Percentiles rank a stretch among this genome's conserved stretches.
phyloP scores from a whole-genome alignment of 2,888 invertebrate genomes.

The Tipula helvola region DNA sequence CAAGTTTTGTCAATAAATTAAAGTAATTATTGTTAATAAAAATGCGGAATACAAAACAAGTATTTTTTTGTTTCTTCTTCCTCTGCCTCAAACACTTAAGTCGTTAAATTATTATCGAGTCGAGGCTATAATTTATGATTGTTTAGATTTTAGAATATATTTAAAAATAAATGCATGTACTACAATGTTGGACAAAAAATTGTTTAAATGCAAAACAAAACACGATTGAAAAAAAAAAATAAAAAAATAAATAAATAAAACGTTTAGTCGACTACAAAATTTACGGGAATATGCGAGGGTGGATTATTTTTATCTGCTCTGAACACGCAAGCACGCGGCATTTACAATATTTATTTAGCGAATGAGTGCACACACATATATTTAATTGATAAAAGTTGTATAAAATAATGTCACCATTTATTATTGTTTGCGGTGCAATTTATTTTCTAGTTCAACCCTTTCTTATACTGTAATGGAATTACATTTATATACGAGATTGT shows the following conservation, averaged over 20 bases:
- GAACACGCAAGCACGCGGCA: neutral
- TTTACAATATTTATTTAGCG: neutral
- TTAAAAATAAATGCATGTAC: neutral
- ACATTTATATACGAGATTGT: neutral
- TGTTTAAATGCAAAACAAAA: neutral
- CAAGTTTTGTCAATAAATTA: neutral
- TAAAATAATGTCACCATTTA: neutral
- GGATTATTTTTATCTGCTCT: neutral
- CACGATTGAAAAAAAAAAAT: neutral
- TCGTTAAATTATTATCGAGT: neutral
- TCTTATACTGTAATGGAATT: neutral
- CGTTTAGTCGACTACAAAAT: neutral
- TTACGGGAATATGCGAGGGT: neutral
- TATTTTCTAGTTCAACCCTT: neutral
- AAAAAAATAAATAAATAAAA: too few relatives aligned
- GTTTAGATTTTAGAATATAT: neutral
- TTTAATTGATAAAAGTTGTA: neutral
- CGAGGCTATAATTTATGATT: neutral
- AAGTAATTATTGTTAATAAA: neutral
- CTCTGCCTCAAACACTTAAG: neutral
- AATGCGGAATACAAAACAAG: neutral
- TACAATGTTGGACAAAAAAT: neutral
- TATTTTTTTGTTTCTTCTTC: neutral
- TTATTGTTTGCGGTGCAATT: neutral
- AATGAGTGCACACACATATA: neutral